These are phyloP conservation scores for Apteryx mantelli DNA, from an alignment of 2,113 vertebrate species.

Conservation along the genomic window DNA sequence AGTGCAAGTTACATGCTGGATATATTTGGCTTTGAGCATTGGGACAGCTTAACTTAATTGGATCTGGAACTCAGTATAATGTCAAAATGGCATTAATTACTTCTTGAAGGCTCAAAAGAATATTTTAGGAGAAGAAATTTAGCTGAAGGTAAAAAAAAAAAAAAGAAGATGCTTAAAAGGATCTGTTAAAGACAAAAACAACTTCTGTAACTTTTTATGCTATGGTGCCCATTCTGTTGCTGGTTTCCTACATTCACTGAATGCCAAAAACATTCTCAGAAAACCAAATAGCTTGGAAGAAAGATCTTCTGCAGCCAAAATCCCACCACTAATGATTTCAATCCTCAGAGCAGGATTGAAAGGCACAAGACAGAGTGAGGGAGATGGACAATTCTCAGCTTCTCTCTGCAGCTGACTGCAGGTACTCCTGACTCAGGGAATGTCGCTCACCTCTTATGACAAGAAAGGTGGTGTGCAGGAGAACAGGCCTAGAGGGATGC, in stretches of 20 bases:
- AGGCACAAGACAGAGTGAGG: neutral
- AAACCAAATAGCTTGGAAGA: neutral
- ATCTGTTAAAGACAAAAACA: neutral
- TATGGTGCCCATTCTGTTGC: neutral
- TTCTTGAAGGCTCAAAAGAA: neutral
- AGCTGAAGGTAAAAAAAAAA: neutral
- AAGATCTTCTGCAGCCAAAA: neutral
- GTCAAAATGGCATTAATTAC: conserved; percentile 37
- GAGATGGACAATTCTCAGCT: neutral
- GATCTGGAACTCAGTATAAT: neutral
- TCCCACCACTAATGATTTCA: neutral
- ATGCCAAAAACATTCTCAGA: neutral
- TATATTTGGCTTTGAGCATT: neutral
- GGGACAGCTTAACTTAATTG: conserved; percentile 16
- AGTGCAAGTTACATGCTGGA: neutral
- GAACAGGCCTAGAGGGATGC: neutral
- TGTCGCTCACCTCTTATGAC: neutral
- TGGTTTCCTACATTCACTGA: neutral
- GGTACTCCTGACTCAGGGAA: neutral
- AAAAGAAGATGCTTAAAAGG: neutral
- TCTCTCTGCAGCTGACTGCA: neutral
- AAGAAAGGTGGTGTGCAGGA: neutral
- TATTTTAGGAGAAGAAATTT: neutral
- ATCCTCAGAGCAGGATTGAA: neutral
- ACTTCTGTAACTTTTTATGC: neutral